Evolutionary conservation across 2,797 vertebrate species (phyloP), one percentile per base, ranked within the genome.

Genomic region (Vespertilio murinus): DNA sequence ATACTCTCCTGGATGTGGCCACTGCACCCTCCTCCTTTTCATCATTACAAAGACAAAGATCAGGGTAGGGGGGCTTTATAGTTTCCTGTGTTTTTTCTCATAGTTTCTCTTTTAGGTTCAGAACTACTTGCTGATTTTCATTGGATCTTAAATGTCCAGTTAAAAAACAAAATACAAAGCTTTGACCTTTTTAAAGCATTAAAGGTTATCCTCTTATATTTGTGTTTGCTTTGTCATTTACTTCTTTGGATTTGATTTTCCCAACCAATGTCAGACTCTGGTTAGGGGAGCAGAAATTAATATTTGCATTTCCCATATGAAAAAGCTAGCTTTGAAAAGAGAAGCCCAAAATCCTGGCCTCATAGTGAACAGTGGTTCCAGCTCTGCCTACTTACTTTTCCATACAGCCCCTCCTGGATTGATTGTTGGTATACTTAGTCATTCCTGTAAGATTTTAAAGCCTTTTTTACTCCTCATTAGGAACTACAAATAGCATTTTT

Each of bases 61-160:
- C n/a, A 28, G 65, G 9, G 54, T 79, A 35, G 5, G 23, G 23
- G 61, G 35, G 47, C 40, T 61, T 56, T 17, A 0, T 20, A 38
- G 38, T 28, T 82, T 90, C 78, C 16, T 61, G 0, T 18, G 40
- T 45, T 22, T 54, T 59, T 61, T 78, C 61, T 73, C 8, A 6
- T 0, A 28, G 5, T 49, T 9, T 92, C 23, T 94, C 45, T 42
- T 89, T 92, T 93, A 82, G 28, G n/a, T 90, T 20, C 59, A 71
- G 42, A 94, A 83, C 90, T 38, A 47, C 71, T 86, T 87, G 42
- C 16, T 77, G 30, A 73, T 83, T 96, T 79, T 94, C 56, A 54
- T 11, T 86, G 28, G 69, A 59, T 91, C 93, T 95, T 52, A 90
- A 77, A 65, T 96, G 88, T 95, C 61, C 52, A 81, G 56, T 78